Evolutionary conservation across 1,140 invertebrate genomes (phyloP), one percentile per base, ranked within the genome.

Genomic region (Fopius arisanus): DNA sequence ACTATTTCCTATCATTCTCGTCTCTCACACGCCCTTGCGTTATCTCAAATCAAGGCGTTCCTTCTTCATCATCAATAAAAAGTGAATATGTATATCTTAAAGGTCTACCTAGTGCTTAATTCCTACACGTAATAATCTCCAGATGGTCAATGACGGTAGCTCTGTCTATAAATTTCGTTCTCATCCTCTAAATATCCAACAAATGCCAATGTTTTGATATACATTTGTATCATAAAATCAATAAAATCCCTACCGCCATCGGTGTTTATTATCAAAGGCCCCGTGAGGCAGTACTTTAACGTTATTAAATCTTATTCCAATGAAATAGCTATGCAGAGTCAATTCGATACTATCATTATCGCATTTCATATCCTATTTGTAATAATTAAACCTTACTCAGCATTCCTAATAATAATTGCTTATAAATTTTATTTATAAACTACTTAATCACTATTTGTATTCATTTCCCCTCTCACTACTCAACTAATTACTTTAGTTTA

Each of bases 101-200:
- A 62, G 79, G 76, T 67, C 80, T 82, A 75, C 40, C 70, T 73
- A 75, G 43, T 41, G 23, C 66, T 73, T 75, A 69, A 48, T 63
- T 19, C 69, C 74, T 75, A 75, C 37, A 82, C 77, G 84, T 88
- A 88, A 79, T 87, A 88, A 87, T 88, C 87, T 88, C 87, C 80
- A 82, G 83, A 66, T 77, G 77, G 79, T 75, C 78, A 77, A 85
- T 83, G 79, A 81, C 82, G 82, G 14, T 65, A 19, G 16, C 10
- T 29, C 28, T 31, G 14, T 69, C 14, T 33, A 6, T 14, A 33
- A 54, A 28, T 70, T 28, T 31, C 31, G 3, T 37, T 26, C 19
- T 51, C 48, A 41, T n/a, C 26, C 23, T 5, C 48, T 31, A 54
- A 29, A 1, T 48, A 54, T 54, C 19, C n/a, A 21, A 33, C 70